Conservation (phyloP, 92 coral and sea anemone genomes). For the Scolanthus callimorphus region DNA sequence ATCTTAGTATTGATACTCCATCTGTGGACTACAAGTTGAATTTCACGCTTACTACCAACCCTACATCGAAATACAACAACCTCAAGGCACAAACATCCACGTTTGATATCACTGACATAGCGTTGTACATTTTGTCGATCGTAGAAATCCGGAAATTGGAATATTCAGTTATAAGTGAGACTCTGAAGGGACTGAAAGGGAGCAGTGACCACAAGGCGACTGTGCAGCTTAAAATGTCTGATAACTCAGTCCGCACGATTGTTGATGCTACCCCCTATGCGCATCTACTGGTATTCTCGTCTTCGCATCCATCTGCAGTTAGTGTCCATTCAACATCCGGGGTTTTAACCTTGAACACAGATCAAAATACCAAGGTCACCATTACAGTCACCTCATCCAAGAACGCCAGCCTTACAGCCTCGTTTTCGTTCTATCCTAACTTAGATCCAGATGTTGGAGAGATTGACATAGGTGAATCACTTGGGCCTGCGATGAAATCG, state of each 20-base stretch:
- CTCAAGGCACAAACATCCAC: constrained; percentile 32
- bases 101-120: constrained; percentile 65
- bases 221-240: constrained; percentile 37
- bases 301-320: constrained; percentile 45
- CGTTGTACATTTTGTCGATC: constrained; percentile 36
- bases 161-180: constrained; percentile 29
- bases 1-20: constrained; percentile 71
- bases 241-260: constrained; percentile 26
- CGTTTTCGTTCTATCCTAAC: constrained; percentile 49
- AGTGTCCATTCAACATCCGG: constrained; percentile 39
- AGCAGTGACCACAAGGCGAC: neutral
- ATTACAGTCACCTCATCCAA: constrained; percentile 23
- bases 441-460: constrained; percentile 58
- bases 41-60: constrained; percentile 64
- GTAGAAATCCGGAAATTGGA: constrained; percentile 36
- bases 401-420: constrained; percentile 36
- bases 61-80: constrained; percentile 67
- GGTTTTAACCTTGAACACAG: constrained; percentile 35
- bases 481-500: constrained; percentile 60
- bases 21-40: constrained; percentile 61
- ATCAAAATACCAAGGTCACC: constrained; percentile 46
- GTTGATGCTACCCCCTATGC: constrained; percentile 51
- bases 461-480: constrained; percentile 61
- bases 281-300: constrained; percentile 41
- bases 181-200: constrained; percentile 37